A percentile compares a stretch with the other conserved stretches of the same genome.
These are phyloP conservation scores for Macaria liturata DNA, from an alignment of 2,888 invertebrate genomes.

Conservation along the genomic window DNA sequence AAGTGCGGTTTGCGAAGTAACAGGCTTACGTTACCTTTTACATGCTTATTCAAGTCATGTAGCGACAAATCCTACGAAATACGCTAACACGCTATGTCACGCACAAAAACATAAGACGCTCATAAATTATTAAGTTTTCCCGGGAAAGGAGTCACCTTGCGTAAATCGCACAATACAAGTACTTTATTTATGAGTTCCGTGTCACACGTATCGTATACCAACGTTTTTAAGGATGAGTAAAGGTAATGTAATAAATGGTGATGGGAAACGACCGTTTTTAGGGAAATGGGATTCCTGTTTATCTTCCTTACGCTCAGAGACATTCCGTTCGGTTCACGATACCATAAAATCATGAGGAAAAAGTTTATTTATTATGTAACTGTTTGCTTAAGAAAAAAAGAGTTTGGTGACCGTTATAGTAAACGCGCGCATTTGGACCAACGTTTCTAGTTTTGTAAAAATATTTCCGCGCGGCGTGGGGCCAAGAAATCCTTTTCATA, in stretches of 20 bases:
- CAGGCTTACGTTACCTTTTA: too few species aligned
- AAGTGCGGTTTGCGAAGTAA: too few species aligned
- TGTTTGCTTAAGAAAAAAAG: not conserved
- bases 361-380: not conserved
- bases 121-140: slow-evolving; percentile 35
- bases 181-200: slow-evolving; percentile 22
- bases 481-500: slow-evolving; percentile 21
- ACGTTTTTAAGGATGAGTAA: slow-evolving; percentile 22
- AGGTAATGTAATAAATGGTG: slow-evolving; percentile 24
- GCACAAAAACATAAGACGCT: slow-evolving; percentile 36
- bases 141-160: slow-evolving; percentile 30
- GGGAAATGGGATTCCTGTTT: slow-evolving; percentile 18
- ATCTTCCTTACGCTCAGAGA: slow-evolving; percentile 13
- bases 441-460: not conserved
- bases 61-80: slow-evolving; percentile 20
- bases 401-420: not conserved
- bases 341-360: slow-evolving; percentile 8
- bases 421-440: too few species aligned
- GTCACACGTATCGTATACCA: slow-evolving; percentile 18
- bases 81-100: slow-evolving; percentile 36
- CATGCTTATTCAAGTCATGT: slow-evolving; percentile 1
- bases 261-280: slow-evolving; percentile 20
- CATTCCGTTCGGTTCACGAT: slow-evolving; percentile 9
- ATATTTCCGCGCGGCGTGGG: slow-evolving; percentile 1
- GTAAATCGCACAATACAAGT: slow-evolving; percentile 29